phyloP scores from a whole-genome alignment of 2,797 vertebrate species.

The Rhinoraja longicauda region DNA sequence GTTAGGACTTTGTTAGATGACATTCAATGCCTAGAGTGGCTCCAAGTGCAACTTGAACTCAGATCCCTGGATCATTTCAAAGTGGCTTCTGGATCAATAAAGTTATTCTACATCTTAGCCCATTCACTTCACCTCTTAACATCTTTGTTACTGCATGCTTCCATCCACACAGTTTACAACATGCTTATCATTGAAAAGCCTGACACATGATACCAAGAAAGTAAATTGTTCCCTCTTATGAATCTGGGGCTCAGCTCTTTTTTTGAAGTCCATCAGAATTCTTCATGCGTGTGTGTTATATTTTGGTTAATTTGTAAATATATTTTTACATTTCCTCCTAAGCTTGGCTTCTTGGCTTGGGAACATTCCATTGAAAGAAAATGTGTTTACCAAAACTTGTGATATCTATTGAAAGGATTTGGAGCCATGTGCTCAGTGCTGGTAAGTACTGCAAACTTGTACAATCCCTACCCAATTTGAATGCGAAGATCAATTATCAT shows the following conservation, averaged over 20 bases:
- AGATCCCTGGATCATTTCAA: too few species aligned
- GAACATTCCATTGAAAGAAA: not conserved
- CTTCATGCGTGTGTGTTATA: not conserved
- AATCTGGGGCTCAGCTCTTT: not conserved
- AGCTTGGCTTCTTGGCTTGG: not conserved
- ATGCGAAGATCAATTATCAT: not conserved
- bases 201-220: not conserved
- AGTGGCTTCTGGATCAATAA: too few species aligned
- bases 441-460: not conserved
- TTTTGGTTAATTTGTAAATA: not conserved
- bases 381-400: not conserved
- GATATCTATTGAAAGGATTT: not conserved
- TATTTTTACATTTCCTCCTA: too few species aligned
- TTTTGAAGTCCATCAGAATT: not conserved
- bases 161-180: too few species aligned
- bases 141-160: too few species aligned
- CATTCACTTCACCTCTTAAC: too few species aligned
- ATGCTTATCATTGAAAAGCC: too few species aligned
- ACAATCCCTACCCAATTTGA: not conserved
- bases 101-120: too few species aligned
- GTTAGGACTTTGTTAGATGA: too few species aligned
- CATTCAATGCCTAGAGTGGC: too few species aligned
- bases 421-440: not conserved
- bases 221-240: not conserved
- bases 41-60: too few species aligned